phyloP scores from a whole-genome alignment of 2,113 vertebrate species.

The Eleginops maclovinus region DNA sequence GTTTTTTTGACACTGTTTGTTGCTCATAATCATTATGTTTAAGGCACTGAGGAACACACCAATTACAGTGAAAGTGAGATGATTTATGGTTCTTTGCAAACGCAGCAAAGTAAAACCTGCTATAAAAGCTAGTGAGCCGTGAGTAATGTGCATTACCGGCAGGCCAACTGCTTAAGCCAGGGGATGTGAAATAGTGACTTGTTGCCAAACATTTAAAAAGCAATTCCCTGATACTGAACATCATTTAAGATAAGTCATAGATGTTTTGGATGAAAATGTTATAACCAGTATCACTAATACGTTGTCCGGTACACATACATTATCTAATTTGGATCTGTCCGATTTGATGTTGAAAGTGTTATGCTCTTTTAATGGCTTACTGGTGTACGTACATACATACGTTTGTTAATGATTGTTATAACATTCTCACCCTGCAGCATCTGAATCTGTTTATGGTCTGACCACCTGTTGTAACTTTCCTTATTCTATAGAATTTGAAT shows the following conservation, averaged over 20 bases:
- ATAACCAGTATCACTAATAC: not conserved
- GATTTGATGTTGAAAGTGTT: not conserved
- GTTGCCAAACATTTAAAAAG: conserved; percentile 18
- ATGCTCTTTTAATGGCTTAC: not conserved
- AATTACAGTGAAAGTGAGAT: not conserved
- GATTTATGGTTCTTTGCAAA: not conserved
- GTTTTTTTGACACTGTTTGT: too few species aligned
- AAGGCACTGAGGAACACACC: not conserved
- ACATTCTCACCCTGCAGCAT: not conserved
- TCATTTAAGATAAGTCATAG: conserved; percentile 36
- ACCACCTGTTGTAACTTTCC: conserved; percentile 22
- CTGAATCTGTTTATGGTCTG: conserved; percentile 6
- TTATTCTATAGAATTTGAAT: conserved; percentile 30
- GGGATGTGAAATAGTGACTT: conserved; percentile 19
- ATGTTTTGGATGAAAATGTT: conserved; percentile 41
- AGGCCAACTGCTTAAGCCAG: conserved; percentile 30
- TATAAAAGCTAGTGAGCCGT: not conserved
- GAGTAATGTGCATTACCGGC: conserved; percentile 1
- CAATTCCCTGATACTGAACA: conserved; percentile 5
- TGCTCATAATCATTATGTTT: not conserved
- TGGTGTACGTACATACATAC: too few species aligned
- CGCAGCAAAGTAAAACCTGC: not conserved
- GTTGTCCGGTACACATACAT: too few species aligned
- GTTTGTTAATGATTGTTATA: too few species aligned
- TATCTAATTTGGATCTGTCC: not conserved